Evolutionary conservation across 2,888 invertebrate species (phyloP), one percentile per base, ranked within the genome.

Genomic region (Melitaea athalia): DNA sequence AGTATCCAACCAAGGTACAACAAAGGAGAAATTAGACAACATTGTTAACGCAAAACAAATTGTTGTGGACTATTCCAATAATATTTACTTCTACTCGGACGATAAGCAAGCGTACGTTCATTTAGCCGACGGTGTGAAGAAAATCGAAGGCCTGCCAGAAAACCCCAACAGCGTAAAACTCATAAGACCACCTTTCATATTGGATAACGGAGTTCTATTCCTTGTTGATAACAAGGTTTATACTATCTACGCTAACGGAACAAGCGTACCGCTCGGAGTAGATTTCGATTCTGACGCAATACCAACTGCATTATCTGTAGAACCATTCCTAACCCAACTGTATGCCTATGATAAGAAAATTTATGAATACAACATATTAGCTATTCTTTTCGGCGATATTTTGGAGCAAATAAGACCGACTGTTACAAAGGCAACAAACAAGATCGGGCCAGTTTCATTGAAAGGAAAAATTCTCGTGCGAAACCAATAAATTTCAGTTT

Each of bases 271-370:
- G 0, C 67, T 70, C 0, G 78, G 80, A 0, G 72, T 87, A 17
- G 72, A 77, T 5, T 76, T 89, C 2, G 31, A 75, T 17, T 38
- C 74, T 7, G 66, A 74, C n/a, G 77, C 75, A 0, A 78, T 77
- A 8, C 88, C 89, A 0, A 78, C 85, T 0, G 91, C 89, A 4
- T 85, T 78, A 50, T 75, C 81, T 0, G 71, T 83, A 63, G 90
- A 90, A 69, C 83, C 78, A 0, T 76, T 82, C 0, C 65, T 88
- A 0, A 75, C 88, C 0, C 84, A 89, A 24, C 90, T 84, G 68
- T 86, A 79, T 11, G 88, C 77, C 12, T 81, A 84, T 61, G 77
- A 90, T 6, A 89, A 90, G 71, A 85, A 82, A 6, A 85, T 91
- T 43, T 91, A 91, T 57, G 82, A 86, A 72, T 89, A 83, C 75